phyloP scores from a whole-genome alignment of 1,140 invertebrate species.

The Heliconius nattereri region DNA sequence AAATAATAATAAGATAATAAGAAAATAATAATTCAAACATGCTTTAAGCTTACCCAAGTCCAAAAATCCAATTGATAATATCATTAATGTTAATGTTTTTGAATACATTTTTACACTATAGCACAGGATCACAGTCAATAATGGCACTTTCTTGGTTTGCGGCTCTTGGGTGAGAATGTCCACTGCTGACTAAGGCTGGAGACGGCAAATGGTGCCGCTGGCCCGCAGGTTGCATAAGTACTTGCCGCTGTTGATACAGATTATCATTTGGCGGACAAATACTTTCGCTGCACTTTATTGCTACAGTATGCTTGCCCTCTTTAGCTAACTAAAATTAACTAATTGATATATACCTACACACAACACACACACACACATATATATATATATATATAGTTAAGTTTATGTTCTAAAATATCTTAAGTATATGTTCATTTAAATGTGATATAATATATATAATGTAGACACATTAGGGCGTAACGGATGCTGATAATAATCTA shows the following conservation, averaged over 20 bases:
- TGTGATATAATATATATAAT: too few relatives aligned
- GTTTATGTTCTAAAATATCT: neutral
- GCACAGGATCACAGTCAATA: conserved; percentile 49
- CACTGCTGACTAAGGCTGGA: conserved; percentile 56
- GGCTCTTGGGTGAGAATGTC: conserved; percentile 46
- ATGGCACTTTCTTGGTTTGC: conserved; percentile 52
- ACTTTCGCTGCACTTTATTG: conserved; percentile 74
- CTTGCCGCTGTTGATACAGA: conserved; percentile 69
- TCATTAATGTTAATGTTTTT: conserved; percentile 45
- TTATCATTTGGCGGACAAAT: conserved; percentile 78
- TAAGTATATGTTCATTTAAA: too few relatives aligned
- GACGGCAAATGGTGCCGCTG: conserved; percentile 57
- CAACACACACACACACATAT: too few relatives aligned
- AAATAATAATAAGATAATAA: neutral
- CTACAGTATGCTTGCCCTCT: conserved; percentile 51
- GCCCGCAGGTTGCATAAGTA: conserved; percentile 72
- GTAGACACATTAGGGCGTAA: too few relatives aligned
- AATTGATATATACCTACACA: neutral
- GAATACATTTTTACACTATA: conserved; percentile 44
- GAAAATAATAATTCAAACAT: neutral
- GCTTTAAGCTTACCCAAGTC: conserved; percentile 35
- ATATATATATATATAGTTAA: neutral
- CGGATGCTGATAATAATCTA: too few relatives aligned
- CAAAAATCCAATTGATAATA: conserved; percentile 44
- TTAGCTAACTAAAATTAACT: conserved; percentile 26